Evolutionary conservation across 1,140 invertebrate genomes (phyloP).

Genomic region (Bombus superbus): DNA sequence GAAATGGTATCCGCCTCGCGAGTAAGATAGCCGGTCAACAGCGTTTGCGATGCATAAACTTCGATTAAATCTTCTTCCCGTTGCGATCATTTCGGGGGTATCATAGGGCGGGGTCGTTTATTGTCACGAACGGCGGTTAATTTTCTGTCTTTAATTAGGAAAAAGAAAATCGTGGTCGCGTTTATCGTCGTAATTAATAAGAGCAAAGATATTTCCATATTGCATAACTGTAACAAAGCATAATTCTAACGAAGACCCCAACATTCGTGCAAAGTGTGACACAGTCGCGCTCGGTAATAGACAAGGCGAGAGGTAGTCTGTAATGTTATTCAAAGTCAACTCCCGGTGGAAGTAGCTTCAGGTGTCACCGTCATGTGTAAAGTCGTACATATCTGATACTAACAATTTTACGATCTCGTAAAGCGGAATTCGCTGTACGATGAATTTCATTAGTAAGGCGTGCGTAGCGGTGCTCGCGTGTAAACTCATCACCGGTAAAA

Average conservation of each 20-base stretch:
- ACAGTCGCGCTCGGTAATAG: constrained; percentile 12
- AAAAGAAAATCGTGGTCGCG: background rate
- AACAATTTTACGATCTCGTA: constrained; percentile 63
- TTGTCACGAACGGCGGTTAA: background rate
- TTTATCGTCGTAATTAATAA: background rate
- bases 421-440: constrained; percentile 42
- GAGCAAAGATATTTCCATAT: background rate
- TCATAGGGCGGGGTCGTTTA: background rate
- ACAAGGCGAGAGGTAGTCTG: background rate
- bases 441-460: constrained; percentile 46
- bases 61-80: constrained; percentile 8
- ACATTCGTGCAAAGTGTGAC: background rate
- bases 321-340: constrained; percentile 19
- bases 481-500: background rate
- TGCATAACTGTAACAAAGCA: background rate
- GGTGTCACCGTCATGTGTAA: constrained; percentile 1
- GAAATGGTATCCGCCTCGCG: constrained; percentile 12
- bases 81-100: background rate
- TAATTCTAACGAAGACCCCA: background rate
- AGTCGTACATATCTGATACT: constrained; percentile 9
- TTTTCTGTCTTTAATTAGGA: background rate
- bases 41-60: constrained; percentile 6
- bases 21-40: background rate
- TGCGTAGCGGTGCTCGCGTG: background rate
- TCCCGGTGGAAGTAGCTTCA: constrained; percentile 11